These are phyloP conservation scores for Sterna hirundo DNA, from an alignment of 2,113 vertebrate species.

Conservation along the genomic window DNA sequence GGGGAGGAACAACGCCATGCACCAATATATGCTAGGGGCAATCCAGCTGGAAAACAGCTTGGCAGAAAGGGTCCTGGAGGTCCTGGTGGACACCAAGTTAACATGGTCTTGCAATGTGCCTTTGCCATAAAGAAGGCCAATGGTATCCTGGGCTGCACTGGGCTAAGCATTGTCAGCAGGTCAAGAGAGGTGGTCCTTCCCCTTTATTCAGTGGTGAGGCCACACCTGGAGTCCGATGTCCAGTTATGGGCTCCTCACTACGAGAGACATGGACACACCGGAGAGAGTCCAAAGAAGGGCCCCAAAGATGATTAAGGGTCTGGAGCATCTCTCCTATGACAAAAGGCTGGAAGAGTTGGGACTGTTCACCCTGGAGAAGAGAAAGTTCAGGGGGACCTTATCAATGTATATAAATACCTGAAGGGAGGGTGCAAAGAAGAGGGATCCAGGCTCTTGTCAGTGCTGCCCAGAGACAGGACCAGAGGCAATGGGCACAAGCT, in stretches of 20 bases:
- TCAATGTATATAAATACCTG: background rate
- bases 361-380: background rate
- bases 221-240: too few relatives aligned
- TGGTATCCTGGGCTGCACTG: background rate
- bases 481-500: background rate
- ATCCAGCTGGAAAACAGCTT: background rate
- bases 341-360: background rate
- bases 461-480: background rate
- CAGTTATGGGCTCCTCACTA: background rate
- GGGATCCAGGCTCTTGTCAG: background rate
- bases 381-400: background rate
- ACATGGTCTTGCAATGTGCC: too few relatives aligned
- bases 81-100: background rate
- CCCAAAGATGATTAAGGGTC: background rate
- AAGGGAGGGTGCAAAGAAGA: background rate
- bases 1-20: background rate
- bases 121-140: background rate
- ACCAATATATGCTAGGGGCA: background rate
- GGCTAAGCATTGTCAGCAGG: background rate
- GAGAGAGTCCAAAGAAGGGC: background rate
- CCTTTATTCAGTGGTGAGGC: background rate
- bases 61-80: background rate
- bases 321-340: background rate
- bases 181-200: background rate
- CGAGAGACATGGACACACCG: background rate